phyloP scores from a whole-genome alignment of 2,113 vertebrate species.

The Phrynosoma blainvillii region DNA sequence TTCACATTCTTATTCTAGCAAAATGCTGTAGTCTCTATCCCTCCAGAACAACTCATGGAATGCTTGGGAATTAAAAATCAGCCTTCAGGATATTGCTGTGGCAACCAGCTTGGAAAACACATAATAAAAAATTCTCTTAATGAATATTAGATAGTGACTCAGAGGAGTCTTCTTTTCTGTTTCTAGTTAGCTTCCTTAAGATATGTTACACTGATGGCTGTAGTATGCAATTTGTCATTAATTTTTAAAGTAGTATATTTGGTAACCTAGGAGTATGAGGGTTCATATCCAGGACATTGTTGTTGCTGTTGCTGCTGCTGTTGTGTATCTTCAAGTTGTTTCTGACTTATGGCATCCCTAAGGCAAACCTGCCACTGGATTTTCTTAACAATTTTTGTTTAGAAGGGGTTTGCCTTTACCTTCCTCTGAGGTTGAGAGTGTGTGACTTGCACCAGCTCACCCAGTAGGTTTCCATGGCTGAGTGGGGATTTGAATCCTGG shows the following conservation, averaged over 20 bases:
- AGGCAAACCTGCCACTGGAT: too few relatives aligned
- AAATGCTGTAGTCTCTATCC: neutral
- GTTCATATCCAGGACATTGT: neutral
- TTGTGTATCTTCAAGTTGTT: too few relatives aligned
- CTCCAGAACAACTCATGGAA: neutral
- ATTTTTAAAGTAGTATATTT: neutral
- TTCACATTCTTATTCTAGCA: neutral
- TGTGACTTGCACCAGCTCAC: too few relatives aligned
- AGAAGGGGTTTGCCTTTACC: too few relatives aligned
- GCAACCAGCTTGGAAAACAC: slow-evolving; percentile 9
- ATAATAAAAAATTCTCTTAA: slow-evolving; percentile 13
- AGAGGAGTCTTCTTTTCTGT: neutral
- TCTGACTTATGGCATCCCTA: too few relatives aligned
- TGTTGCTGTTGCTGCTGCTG: too few relatives aligned
- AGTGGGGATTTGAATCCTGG: too few relatives aligned
- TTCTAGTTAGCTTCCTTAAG: neutral
- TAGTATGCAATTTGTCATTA: neutral
- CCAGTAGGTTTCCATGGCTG: too few relatives aligned
- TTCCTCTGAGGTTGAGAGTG: too few relatives aligned
- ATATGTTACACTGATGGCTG: neutral
- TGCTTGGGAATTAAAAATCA: slow-evolving; percentile 4
- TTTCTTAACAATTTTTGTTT: too few relatives aligned
- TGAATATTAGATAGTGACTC: slow-evolving; percentile 10
- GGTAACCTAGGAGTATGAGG: neutral
- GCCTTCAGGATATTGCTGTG: neutral